Percentiles rank a stretch among this genome's conserved stretches.
These are phyloP conservation scores for Timema podura DNA, from an alignment of 2,888 invertebrate genomes.

Conservation along the genomic window DNA sequence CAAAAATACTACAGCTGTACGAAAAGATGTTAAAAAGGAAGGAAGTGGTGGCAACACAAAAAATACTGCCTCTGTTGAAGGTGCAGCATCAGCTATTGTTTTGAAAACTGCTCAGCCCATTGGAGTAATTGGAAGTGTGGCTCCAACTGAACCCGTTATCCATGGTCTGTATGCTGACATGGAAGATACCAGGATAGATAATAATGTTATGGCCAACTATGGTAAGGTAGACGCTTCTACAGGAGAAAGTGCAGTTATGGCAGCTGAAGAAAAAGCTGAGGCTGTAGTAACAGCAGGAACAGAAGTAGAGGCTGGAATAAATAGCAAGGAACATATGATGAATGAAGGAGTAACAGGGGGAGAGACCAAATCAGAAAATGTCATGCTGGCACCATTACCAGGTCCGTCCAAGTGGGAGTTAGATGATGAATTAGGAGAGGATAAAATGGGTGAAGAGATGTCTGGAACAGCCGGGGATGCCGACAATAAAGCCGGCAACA, in stretches of 20 bases:
- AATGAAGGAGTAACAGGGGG: constrained; percentile 57
- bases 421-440: constrained; percentile 52
- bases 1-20: neutral
- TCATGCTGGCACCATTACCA: constrained; percentile 69
- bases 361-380: constrained; percentile 43
- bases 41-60: constrained; percentile 37
- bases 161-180: constrained; percentile 40
- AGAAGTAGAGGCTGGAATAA: constrained; percentile 47
- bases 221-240: constrained; percentile 35
- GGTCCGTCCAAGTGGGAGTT: constrained; percentile 88
- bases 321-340: constrained; percentile 36
- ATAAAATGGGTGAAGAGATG: constrained; percentile 11
- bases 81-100: neutral
- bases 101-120: constrained; percentile 27
- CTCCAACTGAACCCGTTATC: neutral
- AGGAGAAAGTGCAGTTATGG: constrained; percentile 39
- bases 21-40: constrained; percentile 30
- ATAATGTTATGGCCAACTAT: constrained; percentile 33
- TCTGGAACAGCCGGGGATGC: constrained; percentile 30
- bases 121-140: constrained; percentile 5
- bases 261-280: constrained; percentile 34
- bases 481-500: constrained; percentile 52
- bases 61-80: constrained; percentile 15
- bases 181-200: constrained; percentile 39
- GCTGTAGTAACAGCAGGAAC: constrained; percentile 37